Conservation (phyloP, 2,888 invertebrate genomes). For the Pammene aurita region DNA sequence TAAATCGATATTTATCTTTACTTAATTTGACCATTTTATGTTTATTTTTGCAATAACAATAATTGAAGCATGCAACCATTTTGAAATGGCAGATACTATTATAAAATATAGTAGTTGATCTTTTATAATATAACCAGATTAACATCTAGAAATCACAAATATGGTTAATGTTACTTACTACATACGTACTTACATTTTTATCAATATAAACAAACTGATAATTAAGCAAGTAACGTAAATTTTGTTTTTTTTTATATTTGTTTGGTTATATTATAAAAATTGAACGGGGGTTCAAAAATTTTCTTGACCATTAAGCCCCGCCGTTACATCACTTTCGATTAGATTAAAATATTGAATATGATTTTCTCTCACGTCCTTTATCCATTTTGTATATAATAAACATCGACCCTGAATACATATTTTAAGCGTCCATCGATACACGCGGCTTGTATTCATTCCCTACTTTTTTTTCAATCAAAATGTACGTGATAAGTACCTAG, state of each 20-base stretch:
- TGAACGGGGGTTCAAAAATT: background rate
- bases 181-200: background rate
- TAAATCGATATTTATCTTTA: background rate
- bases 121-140: conserved; percentile 2
- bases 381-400: background rate
- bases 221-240: background rate
- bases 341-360: background rate
- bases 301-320: no score
- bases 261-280: background rate
- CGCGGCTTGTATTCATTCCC: background rate
- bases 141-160: background rate
- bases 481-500: no score
- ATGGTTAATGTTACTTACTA: no score
- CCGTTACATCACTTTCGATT: background rate
- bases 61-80: background rate
- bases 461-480: background rate
- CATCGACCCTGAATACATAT: conserved; percentile 7
- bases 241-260: background rate
- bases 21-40: background rate
- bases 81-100: background rate
- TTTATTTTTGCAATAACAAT: no score
- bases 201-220: background rate
- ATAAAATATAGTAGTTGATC: background rate
- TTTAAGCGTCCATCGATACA: background rate
- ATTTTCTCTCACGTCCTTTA: background rate